phyloP scores from a whole-genome alignment of 2,797 vertebrate species.

The Tragelaphus oryx region DNA sequence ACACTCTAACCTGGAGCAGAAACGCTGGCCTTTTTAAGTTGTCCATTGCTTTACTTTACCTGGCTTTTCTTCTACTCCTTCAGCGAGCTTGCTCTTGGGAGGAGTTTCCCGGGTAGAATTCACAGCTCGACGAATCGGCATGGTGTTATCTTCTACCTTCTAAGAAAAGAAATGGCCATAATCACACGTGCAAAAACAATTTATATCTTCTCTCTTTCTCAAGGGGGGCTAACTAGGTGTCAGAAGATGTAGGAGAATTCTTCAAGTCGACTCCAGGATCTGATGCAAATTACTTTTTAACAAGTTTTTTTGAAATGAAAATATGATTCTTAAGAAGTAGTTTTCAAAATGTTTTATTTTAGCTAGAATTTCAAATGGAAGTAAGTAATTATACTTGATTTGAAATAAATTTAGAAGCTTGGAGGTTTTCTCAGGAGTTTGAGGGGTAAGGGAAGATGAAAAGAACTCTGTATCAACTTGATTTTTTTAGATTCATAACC shows the following conservation, averaged over 20 bases:
- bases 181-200: constrained; percentile 42
- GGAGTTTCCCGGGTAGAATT: constrained; percentile 91
- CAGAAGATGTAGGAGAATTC: constrained; percentile 64
- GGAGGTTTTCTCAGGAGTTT: constrained; percentile 55
- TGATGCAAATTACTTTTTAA: constrained; percentile 60
- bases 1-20: background rate
- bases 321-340: constrained; percentile 28
- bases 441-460: constrained; percentile 61
- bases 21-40: background rate
- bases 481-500: constrained; percentile 55
- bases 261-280: constrained; percentile 59
- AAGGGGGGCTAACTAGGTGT: constrained; percentile 64
- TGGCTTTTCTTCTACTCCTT: constrained; percentile 84
- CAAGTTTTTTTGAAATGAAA: constrained; percentile 54
- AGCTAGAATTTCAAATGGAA: constrained; percentile 30
- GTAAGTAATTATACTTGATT: constrained; percentile 39
- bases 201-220: background rate
- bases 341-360: constrained; percentile 51
- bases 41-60: constrained; percentile 66
- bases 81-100: constrained; percentile 87
- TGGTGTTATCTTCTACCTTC: constrained; percentile 83
- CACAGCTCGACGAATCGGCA: constrained; percentile 95
- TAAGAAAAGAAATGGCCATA: constrained; percentile 59
- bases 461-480: constrained; percentile 38
- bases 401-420: constrained; percentile 57